Percentiles rank a stretch among this genome's conserved stretches.
These are phyloP conservation scores for Pseudomyrmex cubaensis DNA, from an alignment of 1,140 invertebrate species.

Conservation along the genomic window DNA sequence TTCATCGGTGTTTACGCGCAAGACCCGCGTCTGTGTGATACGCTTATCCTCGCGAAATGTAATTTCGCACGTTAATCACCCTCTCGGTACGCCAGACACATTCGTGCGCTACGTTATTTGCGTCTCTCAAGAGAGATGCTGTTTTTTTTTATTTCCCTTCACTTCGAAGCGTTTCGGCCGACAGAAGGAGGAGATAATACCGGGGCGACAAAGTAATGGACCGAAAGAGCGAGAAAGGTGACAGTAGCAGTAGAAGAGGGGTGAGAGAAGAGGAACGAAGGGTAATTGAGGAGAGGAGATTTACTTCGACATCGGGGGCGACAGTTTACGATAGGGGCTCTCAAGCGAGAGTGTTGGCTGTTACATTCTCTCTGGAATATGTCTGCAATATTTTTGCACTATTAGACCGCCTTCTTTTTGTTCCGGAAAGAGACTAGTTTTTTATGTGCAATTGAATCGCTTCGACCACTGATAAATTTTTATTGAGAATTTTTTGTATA, in stretches of 20 bases:
- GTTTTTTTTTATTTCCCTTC: conserved; percentile 66
- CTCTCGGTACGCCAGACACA: conserved; percentile 7
- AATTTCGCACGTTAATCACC: conserved; percentile 39
- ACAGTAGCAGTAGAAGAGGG: conserved; percentile 45
- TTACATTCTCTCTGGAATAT: no score
- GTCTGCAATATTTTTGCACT: no score
- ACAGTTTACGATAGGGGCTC: conserved; percentile 33
- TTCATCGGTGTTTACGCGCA: conserved; percentile 16
- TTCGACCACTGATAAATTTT: no score
- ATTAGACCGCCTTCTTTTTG: no score
- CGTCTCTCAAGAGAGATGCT: background rate
- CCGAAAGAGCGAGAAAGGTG: conserved; percentile 66
- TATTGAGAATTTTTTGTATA: no score
- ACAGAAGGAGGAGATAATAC: conserved; percentile 65
- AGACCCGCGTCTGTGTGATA: background rate
- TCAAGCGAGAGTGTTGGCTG: no score
- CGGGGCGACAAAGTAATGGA: conserved; percentile 69
- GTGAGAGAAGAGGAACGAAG: conserved; percentile 65
- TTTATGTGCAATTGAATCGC: no score
- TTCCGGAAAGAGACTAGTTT: no score
- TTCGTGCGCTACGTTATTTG: background rate
- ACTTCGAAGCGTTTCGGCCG: conserved; percentile 54
- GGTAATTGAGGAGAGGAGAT: conserved; percentile 85
- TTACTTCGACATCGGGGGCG: conserved; percentile 77
- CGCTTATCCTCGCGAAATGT: conserved; percentile 17